Conservation (phyloP, 2,797 vertebrate species). For the Catostomus latipinnis region DNA sequence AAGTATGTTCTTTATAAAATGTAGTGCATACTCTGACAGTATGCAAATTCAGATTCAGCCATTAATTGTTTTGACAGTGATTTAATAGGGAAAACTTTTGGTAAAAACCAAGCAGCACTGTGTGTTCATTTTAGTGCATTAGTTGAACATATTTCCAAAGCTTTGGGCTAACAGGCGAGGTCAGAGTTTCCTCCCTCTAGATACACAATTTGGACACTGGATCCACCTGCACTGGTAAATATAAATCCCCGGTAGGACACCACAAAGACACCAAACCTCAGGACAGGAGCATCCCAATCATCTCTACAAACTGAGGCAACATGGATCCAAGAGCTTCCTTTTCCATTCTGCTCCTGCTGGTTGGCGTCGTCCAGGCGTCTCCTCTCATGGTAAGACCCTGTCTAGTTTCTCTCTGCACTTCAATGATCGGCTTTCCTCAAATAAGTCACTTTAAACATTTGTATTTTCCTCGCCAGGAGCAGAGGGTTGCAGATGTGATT, state of each 20-base stretch:
- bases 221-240: slow-evolving; percentile 33
- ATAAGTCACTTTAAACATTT: too few relatives aligned
- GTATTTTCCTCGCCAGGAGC: too few relatives aligned
- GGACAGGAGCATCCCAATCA: slow-evolving; percentile 30
- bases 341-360: slow-evolving; percentile 46
- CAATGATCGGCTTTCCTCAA: too few relatives aligned
- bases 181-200: slow-evolving; percentile 21
- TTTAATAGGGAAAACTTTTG: too few relatives aligned
- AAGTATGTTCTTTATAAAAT: too few relatives aligned
- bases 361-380: slow-evolving; percentile 43
- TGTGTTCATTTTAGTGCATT: not conserved
- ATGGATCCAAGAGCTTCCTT: slow-evolving; percentile 47
- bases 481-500: too few relatives aligned
- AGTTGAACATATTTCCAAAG: not conserved
- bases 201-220: slow-evolving; percentile 21
- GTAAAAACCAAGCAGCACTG: not conserved
- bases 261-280: slow-evolving; percentile 23
- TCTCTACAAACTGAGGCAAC: slow-evolving; percentile 40
- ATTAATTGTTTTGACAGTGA: too few relatives aligned
- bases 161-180: not conserved
- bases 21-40: too few relatives aligned
- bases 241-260: slow-evolving; percentile 58
- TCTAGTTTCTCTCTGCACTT: too few relatives aligned
- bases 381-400: slow-evolving; percentile 13
- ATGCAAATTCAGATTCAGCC: too few relatives aligned